Evolutionary conservation across 1,140 invertebrate genomes (phyloP), one percentile per base, ranked within the genome.

Genomic region (Drosophila ohnishii): DNA sequence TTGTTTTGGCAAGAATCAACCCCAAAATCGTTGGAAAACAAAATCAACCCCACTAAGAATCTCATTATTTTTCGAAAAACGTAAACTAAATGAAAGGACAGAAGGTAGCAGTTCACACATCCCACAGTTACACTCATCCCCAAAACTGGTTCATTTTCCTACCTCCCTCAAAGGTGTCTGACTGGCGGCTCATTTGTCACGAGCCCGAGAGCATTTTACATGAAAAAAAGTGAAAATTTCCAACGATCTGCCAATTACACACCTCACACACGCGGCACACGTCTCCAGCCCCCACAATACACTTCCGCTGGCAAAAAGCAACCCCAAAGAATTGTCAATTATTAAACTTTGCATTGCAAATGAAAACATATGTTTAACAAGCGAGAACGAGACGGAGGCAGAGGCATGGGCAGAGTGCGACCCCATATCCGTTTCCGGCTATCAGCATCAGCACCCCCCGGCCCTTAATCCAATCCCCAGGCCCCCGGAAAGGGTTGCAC

Each of bases 321-420:
- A 80, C 65, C 78, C 66, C 48, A 75, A 64, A 64, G 78, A 57
- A 75, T 82, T 87, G 83, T 83, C 83, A 87, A 87, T 87, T 87
- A 87, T 87, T 83, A 83, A 86, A 86, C 83, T 86, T 86, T 86
- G 83, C 83, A 87, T 86, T 83, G 84, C 83, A 87, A 87, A 88
- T 87, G 83, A 87, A 87, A 87, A 87, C 83, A 87, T 87, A 87
- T 87, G 83, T 87, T 87, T 70, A 83, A 87, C 83, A 87, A 87
- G 83, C 66, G 65, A 42, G 44, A 62, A 55, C 28, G 67, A 69
- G 50, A 56, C 40, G 14, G 47, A 35, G 39, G 8, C 34, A 37
- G 50, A n/a, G 60, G n/a, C 11, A 40, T 32, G 4, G 28, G 6
- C 14, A 6, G 5, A 32, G 64, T 25, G 42, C 44, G 61, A 77